A percentile compares a stretch with the other conserved stretches of the same genome.
Evolutionary conservation across 2,888 invertebrate species (phyloP).

Genomic region (Aromia moschata): DNA sequence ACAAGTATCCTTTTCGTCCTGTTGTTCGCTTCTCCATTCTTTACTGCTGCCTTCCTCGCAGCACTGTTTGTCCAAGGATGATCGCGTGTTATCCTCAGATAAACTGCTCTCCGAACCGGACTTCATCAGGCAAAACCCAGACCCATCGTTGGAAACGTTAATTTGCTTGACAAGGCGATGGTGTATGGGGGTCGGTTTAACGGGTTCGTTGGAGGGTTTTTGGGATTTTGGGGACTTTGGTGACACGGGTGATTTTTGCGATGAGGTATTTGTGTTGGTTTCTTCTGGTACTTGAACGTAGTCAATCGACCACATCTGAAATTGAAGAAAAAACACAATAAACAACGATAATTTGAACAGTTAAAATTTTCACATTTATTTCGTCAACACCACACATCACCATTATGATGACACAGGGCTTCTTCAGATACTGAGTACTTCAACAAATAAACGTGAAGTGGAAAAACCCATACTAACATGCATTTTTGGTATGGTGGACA

Average conservation of each 20-base stretch:
- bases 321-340: constrained; percentile 27
- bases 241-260: constrained; percentile 42
- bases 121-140: constrained; percentile 68
- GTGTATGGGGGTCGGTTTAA: constrained; percentile 54
- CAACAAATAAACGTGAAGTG: no score
- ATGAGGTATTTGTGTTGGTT: constrained; percentile 52
- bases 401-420: no score
- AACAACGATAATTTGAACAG: no score
- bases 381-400: no score
- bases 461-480: no score
- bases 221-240: constrained; percentile 54
- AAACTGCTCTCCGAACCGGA: constrained; percentile 91
- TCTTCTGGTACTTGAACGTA: constrained; percentile 86
- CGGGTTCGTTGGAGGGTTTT: constrained; percentile 44
- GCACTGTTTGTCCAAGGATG: constrained; percentile 46
- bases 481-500: no score
- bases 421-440: no score
- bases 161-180: constrained; percentile 78
- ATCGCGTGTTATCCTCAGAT: constrained; percentile 73
- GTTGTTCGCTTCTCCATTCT: constrained; percentile 72
- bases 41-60: constrained; percentile 69
- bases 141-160: constrained; percentile 70
- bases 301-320: constrained; percentile 96
- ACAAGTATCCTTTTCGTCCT: constrained; percentile 77
- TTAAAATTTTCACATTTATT: no score